Base-by-base conservation (phyloP, 2,113 vertebrate genomes). In the Xerus inauris region DNA sequence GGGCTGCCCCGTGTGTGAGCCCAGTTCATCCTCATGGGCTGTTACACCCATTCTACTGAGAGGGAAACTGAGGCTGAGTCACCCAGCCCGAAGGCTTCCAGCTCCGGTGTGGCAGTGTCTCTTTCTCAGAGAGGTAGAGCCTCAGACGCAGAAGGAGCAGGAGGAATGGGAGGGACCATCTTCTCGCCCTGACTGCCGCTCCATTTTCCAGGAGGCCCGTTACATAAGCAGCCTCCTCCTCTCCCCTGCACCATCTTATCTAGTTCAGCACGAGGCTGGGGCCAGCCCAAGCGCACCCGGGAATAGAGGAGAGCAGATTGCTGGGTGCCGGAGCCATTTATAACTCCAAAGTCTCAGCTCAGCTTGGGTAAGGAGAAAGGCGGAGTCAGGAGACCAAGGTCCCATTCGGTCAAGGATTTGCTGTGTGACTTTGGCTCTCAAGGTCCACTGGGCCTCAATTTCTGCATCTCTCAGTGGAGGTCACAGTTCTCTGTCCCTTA, bases 51-150 rank as follows among this genome's bases (percentile, higher is more conserved):
- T 77, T 71, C 80, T 75, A 5, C 82, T 83, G n/a, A 10, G 30
- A 30, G 93, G 64, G 92, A 97, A 65, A 96, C 96, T 83, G 94
- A 97, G 92, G 92, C 96, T 1, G 24, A 7, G 17, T 16, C 49
- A 20, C 72, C 28, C 42, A 13, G 91, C 38, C 13, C 4, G 40
- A 82, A 75, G 40, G 87, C 94, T 35, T 42, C 90, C 49, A 35
- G 67, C 28, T 35, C 32, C 32, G 75, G 54, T 0, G 0, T 8
- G 59, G 45, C 82, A 1, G 0, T 3, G 47, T 54, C 72, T 54
- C 85, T 71, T 49, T 17, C 59, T 62, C 49, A 1, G 32, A 82
- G 69, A n/a, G n/a, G n/a, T n/a, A n/a, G n/a, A n/a, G 72, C 10
- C 59, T n/a, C 4, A n/a, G 89, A 69, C 5, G 22, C 5, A 1